Conservation (phyloP, 2,113 vertebrate species). For the Solea solea region DNA sequence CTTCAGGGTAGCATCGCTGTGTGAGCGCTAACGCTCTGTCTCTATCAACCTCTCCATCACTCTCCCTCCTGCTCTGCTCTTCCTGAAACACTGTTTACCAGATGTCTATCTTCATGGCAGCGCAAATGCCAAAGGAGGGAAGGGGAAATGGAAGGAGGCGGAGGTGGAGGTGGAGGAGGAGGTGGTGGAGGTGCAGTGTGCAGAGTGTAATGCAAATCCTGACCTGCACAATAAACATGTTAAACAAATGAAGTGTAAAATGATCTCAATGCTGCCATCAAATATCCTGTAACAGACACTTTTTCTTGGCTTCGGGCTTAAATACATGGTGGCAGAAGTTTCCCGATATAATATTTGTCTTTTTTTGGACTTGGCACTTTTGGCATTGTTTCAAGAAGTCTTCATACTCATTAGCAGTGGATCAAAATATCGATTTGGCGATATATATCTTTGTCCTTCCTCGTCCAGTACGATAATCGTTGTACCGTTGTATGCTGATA, state of each 20-base stretch:
- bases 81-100: conserved; percentile 61
- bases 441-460: too few relatives aligned
- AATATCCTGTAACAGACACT: too few relatives aligned
- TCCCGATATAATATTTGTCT: too few relatives aligned
- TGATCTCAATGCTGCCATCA: neutral
- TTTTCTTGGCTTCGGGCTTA: too few relatives aligned
- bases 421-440: too few relatives aligned
- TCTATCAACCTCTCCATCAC: conserved; percentile 17
- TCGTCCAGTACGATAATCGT: too few relatives aligned
- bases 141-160: conserved; percentile 64
- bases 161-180: neutral
- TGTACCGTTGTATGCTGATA: too few relatives aligned
- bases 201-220: conserved; percentile 73
- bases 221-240: conserved; percentile 46
- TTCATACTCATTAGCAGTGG: too few relatives aligned
- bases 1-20: neutral
- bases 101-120: conserved; percentile 63
- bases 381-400: too few relatives aligned
- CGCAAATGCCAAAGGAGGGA: conserved; percentile 58
- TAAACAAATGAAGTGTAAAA: conserved; percentile 63
- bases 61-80: conserved; percentile 52
- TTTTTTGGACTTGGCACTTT: too few relatives aligned
- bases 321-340: too few relatives aligned
- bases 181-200: neutral
- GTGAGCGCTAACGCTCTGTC: neutral